phyloP scores from a whole-genome alignment of 2,113 vertebrate species.

The Crypturellus undulatus region DNA sequence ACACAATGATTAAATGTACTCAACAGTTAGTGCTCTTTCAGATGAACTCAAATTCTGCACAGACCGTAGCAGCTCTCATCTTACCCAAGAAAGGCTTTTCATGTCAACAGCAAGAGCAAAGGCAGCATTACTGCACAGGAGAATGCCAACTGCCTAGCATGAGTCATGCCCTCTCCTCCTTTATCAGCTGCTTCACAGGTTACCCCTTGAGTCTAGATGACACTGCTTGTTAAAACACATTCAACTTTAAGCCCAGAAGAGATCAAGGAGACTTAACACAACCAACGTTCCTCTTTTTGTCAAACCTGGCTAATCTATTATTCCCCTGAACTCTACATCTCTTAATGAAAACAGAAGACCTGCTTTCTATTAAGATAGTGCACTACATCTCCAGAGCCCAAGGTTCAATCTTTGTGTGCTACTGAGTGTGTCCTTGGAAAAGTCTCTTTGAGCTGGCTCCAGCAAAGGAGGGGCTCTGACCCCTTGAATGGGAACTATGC shows the following conservation, averaged over 20 bases:
- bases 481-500: neutral
- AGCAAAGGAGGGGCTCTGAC: neutral
- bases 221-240: conserved; percentile 55
- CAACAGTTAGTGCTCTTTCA: neutral
- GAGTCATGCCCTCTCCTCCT: neutral
- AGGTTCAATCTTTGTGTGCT: neutral
- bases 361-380: neutral
- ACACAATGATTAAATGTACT: neutral
- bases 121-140: conserved; percentile 5
- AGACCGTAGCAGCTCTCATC: neutral
- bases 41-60: neutral
- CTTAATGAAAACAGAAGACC: conserved; percentile 10
- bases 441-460: neutral
- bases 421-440: neutral
- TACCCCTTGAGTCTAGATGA: conserved; percentile 46
- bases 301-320: conserved; percentile 70
- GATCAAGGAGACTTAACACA: conserved; percentile 68
- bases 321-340: conserved; percentile 56
- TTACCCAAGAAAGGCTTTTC: neutral
- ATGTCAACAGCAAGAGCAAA: neutral
- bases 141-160: neutral
- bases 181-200: conserved; percentile 12
- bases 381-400: neutral
- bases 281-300: conserved; percentile 49
- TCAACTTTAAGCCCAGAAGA: conserved; percentile 59